Evolutionary conservation across 2,113 vertebrate genomes (phyloP).

Genomic region (Hippocampus mohnikei): DNA sequence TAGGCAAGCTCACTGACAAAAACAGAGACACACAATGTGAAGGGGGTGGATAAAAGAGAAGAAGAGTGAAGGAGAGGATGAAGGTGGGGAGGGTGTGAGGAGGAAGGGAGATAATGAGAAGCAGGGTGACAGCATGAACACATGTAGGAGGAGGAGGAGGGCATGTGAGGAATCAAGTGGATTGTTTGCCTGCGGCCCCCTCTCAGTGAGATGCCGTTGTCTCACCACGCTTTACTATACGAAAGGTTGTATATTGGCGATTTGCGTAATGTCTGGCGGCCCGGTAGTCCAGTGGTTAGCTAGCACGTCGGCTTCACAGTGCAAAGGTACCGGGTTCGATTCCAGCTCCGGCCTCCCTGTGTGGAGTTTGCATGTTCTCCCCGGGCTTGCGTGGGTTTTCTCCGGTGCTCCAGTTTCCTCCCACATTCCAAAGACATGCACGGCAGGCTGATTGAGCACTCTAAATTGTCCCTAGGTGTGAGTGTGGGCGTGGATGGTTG

Average conservation of each 20-base stretch:
- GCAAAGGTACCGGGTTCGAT: no score
- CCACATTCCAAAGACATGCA: no score
- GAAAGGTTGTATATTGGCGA: constrained; percentile 26
- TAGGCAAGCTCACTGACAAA: constrained; percentile 41
- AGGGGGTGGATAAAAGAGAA: neutral
- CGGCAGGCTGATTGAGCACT: no score
- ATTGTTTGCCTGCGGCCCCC: constrained; percentile 47
- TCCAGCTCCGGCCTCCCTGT: no score
- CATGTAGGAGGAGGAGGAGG: constrained; percentile 51
- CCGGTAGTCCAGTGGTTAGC: no score
- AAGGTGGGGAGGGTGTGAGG: constrained; percentile 37
- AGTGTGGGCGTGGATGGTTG: no score
- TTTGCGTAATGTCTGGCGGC: constrained; percentile 18
- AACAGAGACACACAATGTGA: constrained; percentile 40
- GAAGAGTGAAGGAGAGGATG: constrained; percentile 30
- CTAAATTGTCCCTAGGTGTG: no score
- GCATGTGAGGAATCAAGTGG: constrained; percentile 46
- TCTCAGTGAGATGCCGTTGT: constrained; percentile 50
- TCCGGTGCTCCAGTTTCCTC: no score
- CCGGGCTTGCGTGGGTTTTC: no score
- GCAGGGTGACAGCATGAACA: constrained; percentile 55
- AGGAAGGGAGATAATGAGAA: constrained; percentile 57
- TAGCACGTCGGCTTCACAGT: no score
- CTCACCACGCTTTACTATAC: constrained; percentile 43
- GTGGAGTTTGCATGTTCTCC: no score